Conservation (phyloP, 2,113 vertebrate genomes). For the Aix galericulata region DNA sequence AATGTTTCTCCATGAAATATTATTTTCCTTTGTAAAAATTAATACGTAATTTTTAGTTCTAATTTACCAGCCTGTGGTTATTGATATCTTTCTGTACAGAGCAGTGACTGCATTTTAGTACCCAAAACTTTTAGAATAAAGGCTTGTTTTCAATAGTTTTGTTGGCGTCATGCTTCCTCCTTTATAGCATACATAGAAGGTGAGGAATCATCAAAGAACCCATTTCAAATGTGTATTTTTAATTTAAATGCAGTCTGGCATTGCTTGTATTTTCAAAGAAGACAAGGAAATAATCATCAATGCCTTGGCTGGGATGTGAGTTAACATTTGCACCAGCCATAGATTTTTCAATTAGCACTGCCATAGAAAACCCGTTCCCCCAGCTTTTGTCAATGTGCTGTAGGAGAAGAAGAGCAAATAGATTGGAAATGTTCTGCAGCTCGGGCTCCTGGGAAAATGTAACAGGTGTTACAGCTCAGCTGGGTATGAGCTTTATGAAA, state of each 20-base stretch:
- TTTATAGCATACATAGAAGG: not conserved
- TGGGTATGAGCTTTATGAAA: conserved; percentile 82
- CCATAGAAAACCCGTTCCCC: conserved; percentile 74
- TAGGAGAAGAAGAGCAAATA: conserved; percentile 82
- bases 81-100: not conserved
- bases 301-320: conserved; percentile 61
- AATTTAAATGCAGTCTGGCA: conserved; percentile 55
- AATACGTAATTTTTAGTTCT: not conserved
- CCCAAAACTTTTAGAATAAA: not conserved
- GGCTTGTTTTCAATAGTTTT: not conserved
- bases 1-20: not conserved
- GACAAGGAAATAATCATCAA: conserved; percentile 70
- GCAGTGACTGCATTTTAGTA: not conserved
- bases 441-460: conserved; percentile 87
- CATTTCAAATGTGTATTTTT: conserved; percentile 33
- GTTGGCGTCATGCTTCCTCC: not conserved
- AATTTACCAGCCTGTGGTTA: not conserved
- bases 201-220: not conserved
- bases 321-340: conserved; percentile 73
- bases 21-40: not conserved
- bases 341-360: conserved; percentile 79
- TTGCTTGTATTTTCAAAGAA: conserved; percentile 58
- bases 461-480: conserved; percentile 89
- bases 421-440: conserved; percentile 80
- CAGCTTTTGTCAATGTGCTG: conserved; percentile 78